A percentile compares a stretch with the other conserved stretches of the same genome.
phyloP scores from a whole-genome alignment of 2,888 invertebrate species.

The Pristionchus exspectatus region DNA sequence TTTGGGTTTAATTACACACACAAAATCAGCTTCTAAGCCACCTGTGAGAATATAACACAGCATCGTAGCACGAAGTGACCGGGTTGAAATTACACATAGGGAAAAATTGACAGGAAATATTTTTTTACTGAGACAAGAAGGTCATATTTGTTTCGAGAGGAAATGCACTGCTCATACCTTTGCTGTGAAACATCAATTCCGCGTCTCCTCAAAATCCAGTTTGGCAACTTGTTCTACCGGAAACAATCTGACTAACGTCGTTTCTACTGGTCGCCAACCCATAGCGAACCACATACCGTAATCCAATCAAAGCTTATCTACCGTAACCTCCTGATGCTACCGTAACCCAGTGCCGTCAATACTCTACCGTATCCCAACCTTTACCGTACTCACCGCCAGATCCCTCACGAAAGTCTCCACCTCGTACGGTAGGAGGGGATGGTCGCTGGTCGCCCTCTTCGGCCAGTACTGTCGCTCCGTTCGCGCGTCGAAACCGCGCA shows the following conservation, averaged over 20 bases:
- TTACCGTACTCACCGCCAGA: background rate
- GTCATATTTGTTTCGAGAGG: too few relatives aligned
- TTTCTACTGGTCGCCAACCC: too few relatives aligned
- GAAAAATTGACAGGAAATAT: too few relatives aligned
- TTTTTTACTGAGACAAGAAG: too few relatives aligned
- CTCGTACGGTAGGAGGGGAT: background rate
- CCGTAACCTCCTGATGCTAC: background rate
- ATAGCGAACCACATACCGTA: background rate
- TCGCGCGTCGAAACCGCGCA: conserved; percentile 54
- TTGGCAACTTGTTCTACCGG: too few relatives aligned
- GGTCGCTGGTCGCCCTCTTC: background rate
- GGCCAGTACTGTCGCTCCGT: conserved; percentile 51
- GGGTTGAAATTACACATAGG: too few relatives aligned
- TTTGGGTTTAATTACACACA: too few relatives aligned
- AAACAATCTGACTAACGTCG: too few relatives aligned
- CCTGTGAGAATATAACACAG: background rate
- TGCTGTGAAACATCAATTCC: too few relatives aligned
- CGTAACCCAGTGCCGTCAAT: too few relatives aligned
- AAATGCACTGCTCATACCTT: too few relatives aligned
- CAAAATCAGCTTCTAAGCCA: background rate
- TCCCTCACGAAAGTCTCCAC: conserved; percentile 14
- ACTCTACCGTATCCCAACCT: background rate
- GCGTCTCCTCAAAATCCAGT: too few relatives aligned
- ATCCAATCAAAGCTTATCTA: background rate
- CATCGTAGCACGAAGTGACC: background rate